Evolutionary conservation across 2,888 invertebrate genomes (phyloP).

Genomic region (Strigamia transsilvanica): DNA sequence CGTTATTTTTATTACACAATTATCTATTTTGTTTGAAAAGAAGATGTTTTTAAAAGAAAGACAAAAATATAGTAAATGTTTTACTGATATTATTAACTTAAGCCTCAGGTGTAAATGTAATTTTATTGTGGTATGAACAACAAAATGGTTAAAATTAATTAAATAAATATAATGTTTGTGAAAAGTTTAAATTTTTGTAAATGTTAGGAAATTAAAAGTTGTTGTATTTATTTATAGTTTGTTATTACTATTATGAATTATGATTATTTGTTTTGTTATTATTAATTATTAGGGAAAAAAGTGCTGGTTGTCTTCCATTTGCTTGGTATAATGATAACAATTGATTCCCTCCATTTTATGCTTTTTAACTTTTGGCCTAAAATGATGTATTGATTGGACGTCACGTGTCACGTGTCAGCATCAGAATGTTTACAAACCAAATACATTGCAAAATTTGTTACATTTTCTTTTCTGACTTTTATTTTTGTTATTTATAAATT

Average conservation of each 20-base stretch:
- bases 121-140: conserved; percentile 1
- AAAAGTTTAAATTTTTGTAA: conserved; percentile 5
- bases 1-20: conserved; percentile 17
- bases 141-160: conserved; percentile 15
- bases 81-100: neutral
- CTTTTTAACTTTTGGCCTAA: conserved; percentile 16
- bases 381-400: neutral
- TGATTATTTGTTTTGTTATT: neutral
- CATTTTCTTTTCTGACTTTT: neutral
- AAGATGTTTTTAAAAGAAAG: neutral
- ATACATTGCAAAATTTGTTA: neutral
- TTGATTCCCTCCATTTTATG: conserved; percentile 29
- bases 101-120: conserved; percentile 14
- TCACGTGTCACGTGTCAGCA: neutral
- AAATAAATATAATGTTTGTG: conserved; percentile 22
- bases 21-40: neutral
- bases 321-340: neutral
- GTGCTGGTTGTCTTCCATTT: conserved; percentile 33
- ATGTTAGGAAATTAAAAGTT: neutral
- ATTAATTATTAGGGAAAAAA: neutral
- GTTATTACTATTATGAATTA: no score
- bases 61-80: neutral
- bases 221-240: neutral
- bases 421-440: neutral
- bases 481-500: conserved; percentile 34